Percentiles rank a stretch among this genome's conserved stretches.
These are phyloP conservation scores for Cliona cf. orientalis DNA, from an alignment of 37 sponge, comb jelly and placozoan genomes.

Conservation along the genomic window DNA sequence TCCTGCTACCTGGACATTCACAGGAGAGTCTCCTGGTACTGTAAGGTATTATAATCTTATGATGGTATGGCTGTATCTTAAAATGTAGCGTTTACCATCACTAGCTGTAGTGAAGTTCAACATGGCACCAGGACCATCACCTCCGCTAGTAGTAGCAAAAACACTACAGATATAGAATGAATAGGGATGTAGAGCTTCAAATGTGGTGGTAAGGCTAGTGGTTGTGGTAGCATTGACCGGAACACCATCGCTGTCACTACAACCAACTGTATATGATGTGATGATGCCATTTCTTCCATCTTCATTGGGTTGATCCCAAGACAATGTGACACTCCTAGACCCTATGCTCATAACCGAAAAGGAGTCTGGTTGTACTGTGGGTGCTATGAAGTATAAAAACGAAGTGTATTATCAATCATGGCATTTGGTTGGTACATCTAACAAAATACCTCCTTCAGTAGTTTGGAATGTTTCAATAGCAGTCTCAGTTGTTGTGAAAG, in stretches of 20 bases:
- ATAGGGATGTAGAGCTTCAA: not conserved
- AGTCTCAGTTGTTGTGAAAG: not conserved
- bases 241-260: not conserved
- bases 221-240: not conserved
- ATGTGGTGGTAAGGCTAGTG: not conserved
- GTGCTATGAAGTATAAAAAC: not conserved
- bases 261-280: not conserved
- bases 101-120: conserved; percentile 1
- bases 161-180: conserved; percentile 12
- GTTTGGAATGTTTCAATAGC: not conserved
- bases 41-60: not conserved
- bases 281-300: conserved; percentile 12
- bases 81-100: not conserved
- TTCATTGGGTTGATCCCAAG: conserved; percentile 9
- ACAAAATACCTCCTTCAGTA: conserved; percentile 14
- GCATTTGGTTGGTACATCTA: not conserved
- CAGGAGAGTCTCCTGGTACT: conserved; percentile 21
- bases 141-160: conserved; percentile 10
- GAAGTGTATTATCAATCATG: not conserved
- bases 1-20: not conserved
- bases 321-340: conserved; percentile 6
- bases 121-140: not conserved
- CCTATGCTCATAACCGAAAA: not conserved
- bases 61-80: not conserved
- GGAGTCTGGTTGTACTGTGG: conserved; percentile 2